phyloP scores from a whole-genome alignment of 2,888 invertebrate species.

The Aelia acuminata region DNA sequence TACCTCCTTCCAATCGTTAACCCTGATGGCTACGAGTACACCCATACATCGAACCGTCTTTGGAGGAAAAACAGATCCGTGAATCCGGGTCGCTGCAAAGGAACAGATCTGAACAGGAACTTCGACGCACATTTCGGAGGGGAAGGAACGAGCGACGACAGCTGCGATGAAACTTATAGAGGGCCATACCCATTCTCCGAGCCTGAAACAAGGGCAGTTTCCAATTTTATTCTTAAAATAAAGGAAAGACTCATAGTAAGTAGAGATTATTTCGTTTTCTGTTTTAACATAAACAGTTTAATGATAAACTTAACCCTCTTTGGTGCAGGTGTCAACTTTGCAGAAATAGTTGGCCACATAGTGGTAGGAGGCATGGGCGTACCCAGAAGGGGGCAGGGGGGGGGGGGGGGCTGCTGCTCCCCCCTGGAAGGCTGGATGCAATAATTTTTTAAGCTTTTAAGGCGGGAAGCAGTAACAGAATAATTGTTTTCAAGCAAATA shows the following conservation, averaged over 20 bases:
- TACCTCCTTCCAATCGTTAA: constrained; percentile 82
- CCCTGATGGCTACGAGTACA: constrained; percentile 87
- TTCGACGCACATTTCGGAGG: constrained; percentile 91
- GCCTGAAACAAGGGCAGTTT: constrained; percentile 83
- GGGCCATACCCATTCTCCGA: constrained; percentile 89
- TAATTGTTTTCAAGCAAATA: no score
- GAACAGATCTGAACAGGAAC: constrained; percentile 89
- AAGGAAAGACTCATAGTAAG: constrained; percentile 66
- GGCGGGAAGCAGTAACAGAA: no score
- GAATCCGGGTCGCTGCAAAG: constrained; percentile 76
- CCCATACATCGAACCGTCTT: constrained; percentile 81
- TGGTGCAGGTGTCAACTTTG: no score
- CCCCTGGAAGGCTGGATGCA: no score
- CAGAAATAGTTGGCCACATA: no score
- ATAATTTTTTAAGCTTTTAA: no score
- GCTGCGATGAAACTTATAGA: constrained; percentile 86
- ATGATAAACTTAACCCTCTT: no score
- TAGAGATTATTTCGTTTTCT: no score
- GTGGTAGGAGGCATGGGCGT: no score
- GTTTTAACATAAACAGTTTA: no score
- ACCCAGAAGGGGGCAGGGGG: no score
- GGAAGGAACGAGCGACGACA: constrained; percentile 85
- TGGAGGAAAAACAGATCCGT: constrained; percentile 76
- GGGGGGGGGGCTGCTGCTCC: no score
- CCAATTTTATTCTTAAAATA: constrained; percentile 70